Percentiles rank a stretch among this genome's conserved stretches.
Evolutionary conservation across 2,113 vertebrate genomes (phyloP).

Genomic region (Ellobius talpinus): DNA sequence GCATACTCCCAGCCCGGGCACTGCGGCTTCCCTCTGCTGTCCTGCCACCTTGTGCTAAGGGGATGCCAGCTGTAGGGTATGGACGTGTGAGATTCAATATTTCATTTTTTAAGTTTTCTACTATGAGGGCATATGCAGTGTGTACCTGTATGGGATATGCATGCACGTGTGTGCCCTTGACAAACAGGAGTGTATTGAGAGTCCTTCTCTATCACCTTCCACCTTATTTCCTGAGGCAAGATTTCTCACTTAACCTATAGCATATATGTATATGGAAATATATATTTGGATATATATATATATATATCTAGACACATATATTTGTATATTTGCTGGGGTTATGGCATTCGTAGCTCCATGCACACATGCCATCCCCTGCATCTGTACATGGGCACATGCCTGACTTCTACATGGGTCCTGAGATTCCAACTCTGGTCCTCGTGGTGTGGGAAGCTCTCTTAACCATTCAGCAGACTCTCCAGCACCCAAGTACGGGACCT

Average conservation of each 20-base stretch:
- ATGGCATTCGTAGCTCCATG: neutral
- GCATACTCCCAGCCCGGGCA: neutral
- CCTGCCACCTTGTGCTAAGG: neutral
- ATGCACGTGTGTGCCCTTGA: neutral
- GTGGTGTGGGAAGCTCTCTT: neutral
- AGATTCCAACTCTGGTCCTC: neutral
- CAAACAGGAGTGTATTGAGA: rapidly evolving
- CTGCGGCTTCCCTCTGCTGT: neutral
- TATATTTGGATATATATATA: too few relatives aligned
- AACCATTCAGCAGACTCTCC: neutral
- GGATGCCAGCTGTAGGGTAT: neutral
- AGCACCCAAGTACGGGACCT: neutral
- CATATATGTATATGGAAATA: neutral
- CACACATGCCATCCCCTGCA: too few relatives aligned
- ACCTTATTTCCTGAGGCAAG: neutral
- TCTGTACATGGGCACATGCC: neutral
- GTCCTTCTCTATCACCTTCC: too few relatives aligned
- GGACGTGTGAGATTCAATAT: neutral
- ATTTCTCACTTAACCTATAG: neutral
- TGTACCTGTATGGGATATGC: neutral
- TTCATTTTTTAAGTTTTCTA: too few relatives aligned
- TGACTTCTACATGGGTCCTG: neutral
- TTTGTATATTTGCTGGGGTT: neutral
- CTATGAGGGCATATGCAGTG: neutral
- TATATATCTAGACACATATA: neutral